Evolutionary conservation across 1,140 invertebrate species (phyloP).

Genomic region (Apis cerana): DNA sequence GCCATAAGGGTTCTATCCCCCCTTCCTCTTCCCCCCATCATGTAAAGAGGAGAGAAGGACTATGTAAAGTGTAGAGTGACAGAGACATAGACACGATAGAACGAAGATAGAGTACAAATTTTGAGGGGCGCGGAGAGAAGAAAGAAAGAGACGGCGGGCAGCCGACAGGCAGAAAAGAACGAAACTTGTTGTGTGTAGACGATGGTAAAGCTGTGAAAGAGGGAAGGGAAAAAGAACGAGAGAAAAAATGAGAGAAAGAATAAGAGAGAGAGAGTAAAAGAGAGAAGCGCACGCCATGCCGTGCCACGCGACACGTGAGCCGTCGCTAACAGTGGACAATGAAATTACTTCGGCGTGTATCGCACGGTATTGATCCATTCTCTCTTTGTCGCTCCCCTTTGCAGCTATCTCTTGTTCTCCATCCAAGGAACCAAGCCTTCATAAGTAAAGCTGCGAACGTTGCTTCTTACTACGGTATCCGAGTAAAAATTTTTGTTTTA

Average conservation of each 20-base stretch:
- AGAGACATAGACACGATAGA: constrained; percentile 14
- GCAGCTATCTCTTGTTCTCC: constrained; percentile 29
- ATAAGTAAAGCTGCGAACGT: constrained; percentile 38
- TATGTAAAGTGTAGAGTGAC: constrained; percentile 14
- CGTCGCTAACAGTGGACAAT: constrained; percentile 74
- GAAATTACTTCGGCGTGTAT: constrained; percentile 76
- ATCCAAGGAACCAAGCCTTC: constrained; percentile 44
- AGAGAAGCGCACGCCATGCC: constrained; percentile 61
- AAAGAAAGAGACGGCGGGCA: neutral
- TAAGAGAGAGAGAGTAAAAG: constrained; percentile 30
- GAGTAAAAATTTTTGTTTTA: neutral
- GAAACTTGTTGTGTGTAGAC: constrained; percentile 8
- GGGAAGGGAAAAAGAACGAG: constrained; percentile 2
- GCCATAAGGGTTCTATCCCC: constrained; percentile 69
- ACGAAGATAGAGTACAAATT: constrained; percentile 5
- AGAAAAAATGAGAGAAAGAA: neutral
- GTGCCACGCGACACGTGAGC: constrained; percentile 72
- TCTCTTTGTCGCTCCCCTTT: constrained; percentile 53
- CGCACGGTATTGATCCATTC: constrained; percentile 72
- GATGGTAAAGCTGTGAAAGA: neutral
- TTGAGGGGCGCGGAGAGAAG: neutral
- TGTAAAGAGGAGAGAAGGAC: constrained; percentile 22
- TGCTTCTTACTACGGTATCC: constrained; percentile 45
- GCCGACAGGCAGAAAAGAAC: constrained; percentile 9
- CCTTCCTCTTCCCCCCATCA: neutral